Conservation (phyloP, 2,797 vertebrate genomes). For the Pelodytes ibericus region DNA sequence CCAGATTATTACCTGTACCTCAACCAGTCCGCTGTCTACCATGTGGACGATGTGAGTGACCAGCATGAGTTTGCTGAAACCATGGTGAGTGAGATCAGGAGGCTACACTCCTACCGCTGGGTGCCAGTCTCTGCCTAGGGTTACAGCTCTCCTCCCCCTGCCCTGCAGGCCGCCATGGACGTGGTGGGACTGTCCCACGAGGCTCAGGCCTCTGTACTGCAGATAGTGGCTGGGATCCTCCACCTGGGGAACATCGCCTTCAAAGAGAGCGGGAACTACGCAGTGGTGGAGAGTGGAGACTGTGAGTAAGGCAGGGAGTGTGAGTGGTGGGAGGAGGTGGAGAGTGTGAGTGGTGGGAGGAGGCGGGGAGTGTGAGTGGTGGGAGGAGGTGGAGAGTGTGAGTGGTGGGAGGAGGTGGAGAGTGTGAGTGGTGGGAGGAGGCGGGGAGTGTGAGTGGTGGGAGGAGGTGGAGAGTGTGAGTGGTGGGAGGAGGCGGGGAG, state of each 20-base stretch:
- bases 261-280: conserved; percentile 81
- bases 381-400: not conserved
- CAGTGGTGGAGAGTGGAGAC: conserved; percentile 79
- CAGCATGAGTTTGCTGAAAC: conserved; percentile 79
- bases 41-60: conserved; percentile 80
- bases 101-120: not conserved
- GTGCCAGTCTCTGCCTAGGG: not conserved
- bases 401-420: not conserved
- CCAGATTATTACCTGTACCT: conserved; percentile 83
- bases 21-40: conserved; percentile 81
- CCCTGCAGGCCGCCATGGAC: conserved; percentile 75
- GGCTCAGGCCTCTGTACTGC: conserved; percentile 76
- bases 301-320: conserved; percentile 69
- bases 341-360: not conserved
- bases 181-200: conserved; percentile 74
- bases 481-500: not conserved
- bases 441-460: not conserved
- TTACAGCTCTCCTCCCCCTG: not conserved
- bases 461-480: not conserved
- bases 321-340: too few species aligned
- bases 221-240: conserved; percentile 81
- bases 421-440: not conserved
- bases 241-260: conserved; percentile 83
- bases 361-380: not conserved
- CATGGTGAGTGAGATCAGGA: conserved; percentile 66